Percentiles rank a stretch among this genome's conserved stretches.
Conservation (phyloP, 2,113 vertebrate species). For the Xiphophorus hellerii region DNA sequence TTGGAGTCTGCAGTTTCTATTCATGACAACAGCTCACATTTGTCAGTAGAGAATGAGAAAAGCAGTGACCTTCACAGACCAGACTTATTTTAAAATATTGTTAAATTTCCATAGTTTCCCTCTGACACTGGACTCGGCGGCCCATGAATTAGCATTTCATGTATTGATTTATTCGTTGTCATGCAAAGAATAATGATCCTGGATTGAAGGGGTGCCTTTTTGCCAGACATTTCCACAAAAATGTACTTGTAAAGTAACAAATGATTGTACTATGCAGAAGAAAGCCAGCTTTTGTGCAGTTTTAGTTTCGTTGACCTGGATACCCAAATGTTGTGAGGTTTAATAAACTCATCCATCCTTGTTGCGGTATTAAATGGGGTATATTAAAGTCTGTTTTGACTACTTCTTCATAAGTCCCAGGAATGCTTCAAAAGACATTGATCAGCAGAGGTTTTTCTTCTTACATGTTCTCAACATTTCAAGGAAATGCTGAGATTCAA, state of each 20-base stretch:
- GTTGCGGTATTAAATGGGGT: conserved; percentile 59
- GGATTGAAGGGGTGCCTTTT: conserved; percentile 44
- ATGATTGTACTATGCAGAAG: conserved; percentile 52
- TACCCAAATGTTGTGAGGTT: conserved; percentile 60
- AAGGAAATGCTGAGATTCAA: not conserved
- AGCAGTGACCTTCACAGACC: conserved; percentile 48
- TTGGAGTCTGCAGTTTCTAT: conserved; percentile 35
- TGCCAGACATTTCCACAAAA: conserved; percentile 69
- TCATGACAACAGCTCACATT: conserved; percentile 32
- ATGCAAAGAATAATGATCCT: conserved; percentile 60
- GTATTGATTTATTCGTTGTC: conserved; percentile 75
- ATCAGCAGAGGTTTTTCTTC: conserved; percentile 30
- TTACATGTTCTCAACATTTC: conserved; percentile 30
- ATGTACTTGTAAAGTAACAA: conserved; percentile 68
- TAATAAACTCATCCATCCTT: conserved; percentile 66
- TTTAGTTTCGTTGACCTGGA: conserved; percentile 64
- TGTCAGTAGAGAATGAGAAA: conserved; percentile 17
- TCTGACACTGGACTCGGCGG: conserved; percentile 39
- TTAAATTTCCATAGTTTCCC: conserved; percentile 50
- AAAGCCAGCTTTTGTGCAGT: conserved; percentile 64
- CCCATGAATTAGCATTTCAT: conserved; percentile 63
- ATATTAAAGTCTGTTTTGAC: conserved; percentile 61
- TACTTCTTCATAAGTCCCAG: conserved; percentile 42
- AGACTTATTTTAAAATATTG: conserved; percentile 48
- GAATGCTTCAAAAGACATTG: conserved; percentile 39